These are phyloP conservation scores for Neoscelio sp. DNA, from an alignment of 2,888 invertebrate species.

Conservation along the genomic window DNA sequence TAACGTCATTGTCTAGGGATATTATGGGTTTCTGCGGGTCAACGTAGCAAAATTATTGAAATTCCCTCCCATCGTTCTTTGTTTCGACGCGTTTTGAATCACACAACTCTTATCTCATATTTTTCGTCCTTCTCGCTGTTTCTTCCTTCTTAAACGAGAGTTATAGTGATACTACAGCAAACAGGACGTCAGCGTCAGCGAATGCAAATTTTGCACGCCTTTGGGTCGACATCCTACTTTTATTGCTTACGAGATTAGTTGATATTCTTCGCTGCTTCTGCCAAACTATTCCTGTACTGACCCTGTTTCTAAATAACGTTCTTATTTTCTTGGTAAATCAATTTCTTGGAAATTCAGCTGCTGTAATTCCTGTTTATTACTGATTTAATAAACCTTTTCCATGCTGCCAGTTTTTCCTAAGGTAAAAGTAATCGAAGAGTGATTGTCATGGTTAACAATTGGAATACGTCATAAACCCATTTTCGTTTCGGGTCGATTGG, in stretches of 20 bases:
- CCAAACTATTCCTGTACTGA: background rate
- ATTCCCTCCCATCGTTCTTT: conserved; percentile 5
- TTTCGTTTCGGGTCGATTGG: background rate
- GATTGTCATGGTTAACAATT: background rate
- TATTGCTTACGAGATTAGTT: conserved; percentile 73
- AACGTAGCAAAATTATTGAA: conserved; percentile 59
- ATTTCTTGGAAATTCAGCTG: background rate
- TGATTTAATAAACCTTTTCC: background rate
- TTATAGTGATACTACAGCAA: conserved; percentile 60
- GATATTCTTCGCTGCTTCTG: conserved; percentile 72
- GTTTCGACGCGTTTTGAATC: background rate
- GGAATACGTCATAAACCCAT: conserved; percentile 9
- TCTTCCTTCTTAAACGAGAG: conserved; percentile 6
- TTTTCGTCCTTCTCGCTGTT: conserved; percentile 1
- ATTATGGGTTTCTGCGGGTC: conserved; percentile 54
- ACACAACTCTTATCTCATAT: background rate
- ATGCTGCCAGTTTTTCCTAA: background rate
- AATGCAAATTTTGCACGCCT: conserved; percentile 75
- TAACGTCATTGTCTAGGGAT: conserved; percentile 62
- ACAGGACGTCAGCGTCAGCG: conserved; percentile 75
- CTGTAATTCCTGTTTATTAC: too few relatives aligned
- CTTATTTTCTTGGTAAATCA: background rate
- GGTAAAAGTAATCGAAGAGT: background rate
- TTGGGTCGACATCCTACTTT: conserved; percentile 71
- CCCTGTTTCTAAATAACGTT: background rate